Conservation (phyloP, 2,797 vertebrate genomes). For the Nasua narica region DNA sequence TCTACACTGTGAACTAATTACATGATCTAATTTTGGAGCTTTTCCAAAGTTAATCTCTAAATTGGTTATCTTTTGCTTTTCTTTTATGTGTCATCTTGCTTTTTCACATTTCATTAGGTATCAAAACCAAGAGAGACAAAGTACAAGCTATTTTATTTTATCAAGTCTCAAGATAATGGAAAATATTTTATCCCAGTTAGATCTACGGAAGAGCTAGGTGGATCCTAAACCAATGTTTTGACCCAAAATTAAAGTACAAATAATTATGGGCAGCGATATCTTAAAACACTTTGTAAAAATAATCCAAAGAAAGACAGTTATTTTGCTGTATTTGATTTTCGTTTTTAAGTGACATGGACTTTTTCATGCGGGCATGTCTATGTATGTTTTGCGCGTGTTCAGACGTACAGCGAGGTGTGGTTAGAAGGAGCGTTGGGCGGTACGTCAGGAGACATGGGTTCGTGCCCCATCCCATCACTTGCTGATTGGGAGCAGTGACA, state of each 20-base stretch:
- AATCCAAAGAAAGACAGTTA: neutral
- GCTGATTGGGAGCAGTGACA: neutral
- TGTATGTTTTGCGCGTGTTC: neutral
- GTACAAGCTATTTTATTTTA: slow-evolving; percentile 60
- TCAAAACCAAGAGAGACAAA: slow-evolving; percentile 53
- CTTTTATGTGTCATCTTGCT: slow-evolving; percentile 56
- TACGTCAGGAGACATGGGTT: neutral
- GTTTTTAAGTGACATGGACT: neutral
- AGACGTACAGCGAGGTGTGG: neutral
- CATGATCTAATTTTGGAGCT: slow-evolving; percentile 64
- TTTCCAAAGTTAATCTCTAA: slow-evolving; percentile 71
- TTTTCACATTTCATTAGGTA: slow-evolving; percentile 53
- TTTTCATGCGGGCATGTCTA: accelerated
- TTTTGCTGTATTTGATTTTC: neutral
- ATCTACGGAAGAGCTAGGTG: neutral
- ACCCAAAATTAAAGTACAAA: neutral
- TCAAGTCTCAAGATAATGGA: slow-evolving; percentile 55
- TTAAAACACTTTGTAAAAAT: neutral
- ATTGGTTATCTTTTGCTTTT: slow-evolving; percentile 65
- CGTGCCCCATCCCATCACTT: neutral
- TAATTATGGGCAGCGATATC: neutral
- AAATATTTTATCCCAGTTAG: slow-evolving; percentile 56
- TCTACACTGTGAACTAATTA: slow-evolving; percentile 71
- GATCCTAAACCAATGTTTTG: neutral
- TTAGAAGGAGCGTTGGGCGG: neutral